These are phyloP conservation scores for Mormyrus iriodes DNA, from an alignment of 2,113 vertebrate genomes.

Conservation along the genomic window DNA sequence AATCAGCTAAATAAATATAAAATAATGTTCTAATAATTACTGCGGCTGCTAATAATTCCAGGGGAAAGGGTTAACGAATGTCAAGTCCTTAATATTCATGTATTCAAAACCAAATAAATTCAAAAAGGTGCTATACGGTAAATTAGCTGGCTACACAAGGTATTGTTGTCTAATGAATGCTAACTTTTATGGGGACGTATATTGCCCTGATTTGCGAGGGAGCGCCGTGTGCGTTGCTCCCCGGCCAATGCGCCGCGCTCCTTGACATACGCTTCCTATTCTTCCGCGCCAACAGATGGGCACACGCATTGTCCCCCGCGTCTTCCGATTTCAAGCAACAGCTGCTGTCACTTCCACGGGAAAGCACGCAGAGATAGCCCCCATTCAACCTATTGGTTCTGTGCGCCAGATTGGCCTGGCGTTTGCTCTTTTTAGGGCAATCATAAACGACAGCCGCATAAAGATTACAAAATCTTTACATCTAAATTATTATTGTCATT, in stretches of 20 bases:
- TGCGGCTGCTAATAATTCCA: conserved; percentile 42
- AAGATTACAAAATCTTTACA: conserved; percentile 71
- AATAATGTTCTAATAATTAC: conserved; percentile 23
- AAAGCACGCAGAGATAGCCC: conserved; percentile 48
- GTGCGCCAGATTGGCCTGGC: conserved; percentile 58
- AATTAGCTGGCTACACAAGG: conserved; percentile 72
- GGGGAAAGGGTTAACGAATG: conserved; percentile 56
- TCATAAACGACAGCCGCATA: conserved; percentile 56
- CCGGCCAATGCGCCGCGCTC: conserved; percentile 71
- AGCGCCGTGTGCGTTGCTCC: conserved; percentile 66
- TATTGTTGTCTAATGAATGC: conserved; percentile 78
- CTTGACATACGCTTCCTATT: conserved; percentile 88
- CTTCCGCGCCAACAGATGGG: conserved; percentile 94
- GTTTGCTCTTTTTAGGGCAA: conserved; percentile 64
- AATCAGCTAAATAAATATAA: neutral
- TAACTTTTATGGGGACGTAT: conserved; percentile 88
- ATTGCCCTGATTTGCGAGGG: conserved; percentile 81
- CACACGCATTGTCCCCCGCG: conserved; percentile 63
- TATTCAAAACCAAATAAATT: conserved; percentile 65
- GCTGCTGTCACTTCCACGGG: conserved; percentile 79
- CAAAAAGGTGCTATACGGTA: conserved; percentile 72
- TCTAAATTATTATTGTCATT: conserved; percentile 53
- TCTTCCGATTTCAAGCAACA: conserved; percentile 85
- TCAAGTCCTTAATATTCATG: conserved; percentile 68
- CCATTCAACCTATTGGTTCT: conserved; percentile 46